Base-by-base conservation (phyloP, 1,140 invertebrate genomes). In the Lordiphosa stackelbergi region DNA sequence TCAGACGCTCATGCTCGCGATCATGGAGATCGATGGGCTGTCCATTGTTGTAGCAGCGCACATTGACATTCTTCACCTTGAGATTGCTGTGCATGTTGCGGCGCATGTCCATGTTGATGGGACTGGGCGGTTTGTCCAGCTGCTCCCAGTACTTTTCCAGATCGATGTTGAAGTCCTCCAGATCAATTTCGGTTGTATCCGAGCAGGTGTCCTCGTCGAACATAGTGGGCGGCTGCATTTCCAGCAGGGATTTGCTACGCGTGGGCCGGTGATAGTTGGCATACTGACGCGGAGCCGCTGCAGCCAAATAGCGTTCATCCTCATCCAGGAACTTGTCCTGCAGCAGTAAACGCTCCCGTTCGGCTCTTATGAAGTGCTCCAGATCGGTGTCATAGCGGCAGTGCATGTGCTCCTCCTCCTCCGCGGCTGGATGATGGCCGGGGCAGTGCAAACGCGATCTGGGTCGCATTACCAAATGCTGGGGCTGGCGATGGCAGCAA, bases 91-190 rank as follows among this genome's bases (percentile, higher is more conserved):
- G 86, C 85, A 86, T 87, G 31, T 87, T 87, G 13, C 85, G 73
- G 0, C 84, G 83, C 85, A 87, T 87, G 53, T 87, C 85, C 66
- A 87, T 73, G 62, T 87, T 85, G 42, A 87, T 86, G 38, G 85
- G 85, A 38, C 85, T 87, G 8, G 85, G 85, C 4, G 85, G 84
- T 31, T 87, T 87, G 56, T 87, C 86, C 43, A 88, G 62, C 56
- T 87, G 85, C 45, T 87, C 86, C 85, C 86, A 88, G 56, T 88
- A 87, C 56, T 87, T 88, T 38, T 85, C 86, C 48, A 88, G 68
- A 40, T 88, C 87, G 19, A 88, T 85, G 59, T 88, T 88, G 13
- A 88, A 88, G 38, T 88, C 87, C 55, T 88, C 84, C 28, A 88
- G 53, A 31, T 88, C 87, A 19, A 87, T 83, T 65, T 87, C 86